Base-by-base conservation (phyloP, 2,797 vertebrate species). In the Poeciliopsis turneri region DNA sequence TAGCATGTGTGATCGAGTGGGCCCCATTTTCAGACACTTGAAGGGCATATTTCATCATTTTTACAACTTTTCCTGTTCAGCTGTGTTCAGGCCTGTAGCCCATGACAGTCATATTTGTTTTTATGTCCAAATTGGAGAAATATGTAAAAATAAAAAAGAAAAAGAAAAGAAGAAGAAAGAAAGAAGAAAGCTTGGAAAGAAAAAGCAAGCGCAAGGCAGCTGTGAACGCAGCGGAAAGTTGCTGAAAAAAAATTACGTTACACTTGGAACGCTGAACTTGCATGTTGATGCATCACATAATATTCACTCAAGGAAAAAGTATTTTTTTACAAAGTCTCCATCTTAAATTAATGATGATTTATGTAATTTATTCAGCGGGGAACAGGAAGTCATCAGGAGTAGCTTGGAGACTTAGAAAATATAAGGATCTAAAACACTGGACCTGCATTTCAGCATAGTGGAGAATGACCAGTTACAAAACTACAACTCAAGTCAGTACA, bases 11-110 rank as follows among this genome's bases (percentile, higher is more conserved):
- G 4, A 28, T 16, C 20, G 36, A 66, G 10, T 51, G 36, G 28
- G 20, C 43, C 25, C 71, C 6, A 5, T 36, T 71, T 82, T 82
- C 41, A 69, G 55, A 30, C 33, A 45, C 20, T 57, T 69, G 12
- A 70, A 68, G 64, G 2, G 41, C 12, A 70, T 70, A 70, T 70
- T 70, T 70, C 1, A 70, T 70, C 68, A 43, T 45, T 70, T 70
- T 70, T 70, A 45, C 41, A 9, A 71, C 68, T 46, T 45, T 71
- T 71, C 43, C 13, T 28, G 46, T 43, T 69, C 20, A 15, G 39
- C 66, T 43, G 23, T 69, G 39, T 69, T 43, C 39, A 69, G 20
- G 23, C 36, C 66, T 43, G 61, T 64, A 64, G 33, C 33, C 20
- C 61, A 39, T 39, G 61, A 30, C 9, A 4, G 61, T 18, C 61